Percentiles rank a stretch among this genome's conserved stretches.
phyloP scores from a whole-genome alignment of 2,797 vertebrate genomes.

The Malurus splendens region DNA sequence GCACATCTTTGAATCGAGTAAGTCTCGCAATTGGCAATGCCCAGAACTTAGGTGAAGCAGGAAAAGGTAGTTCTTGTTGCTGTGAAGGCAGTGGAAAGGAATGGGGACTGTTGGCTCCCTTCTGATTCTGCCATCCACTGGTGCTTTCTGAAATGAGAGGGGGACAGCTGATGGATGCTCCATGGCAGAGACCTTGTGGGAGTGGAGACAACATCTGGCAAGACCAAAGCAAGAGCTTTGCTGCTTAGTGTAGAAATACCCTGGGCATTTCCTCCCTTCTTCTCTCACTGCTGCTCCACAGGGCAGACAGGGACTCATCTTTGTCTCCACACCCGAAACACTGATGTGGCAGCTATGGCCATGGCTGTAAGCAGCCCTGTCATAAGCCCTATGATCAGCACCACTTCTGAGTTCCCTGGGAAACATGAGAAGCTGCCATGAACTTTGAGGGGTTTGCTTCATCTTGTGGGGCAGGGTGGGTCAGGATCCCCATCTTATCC shows the following conservation, averaged over 20 bases:
- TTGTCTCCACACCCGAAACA: background rate
- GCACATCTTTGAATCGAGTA: accelerated
- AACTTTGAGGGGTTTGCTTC: background rate
- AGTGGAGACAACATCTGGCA: background rate
- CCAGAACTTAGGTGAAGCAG: background rate
- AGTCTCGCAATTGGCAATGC: background rate
- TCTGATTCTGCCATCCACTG: background rate
- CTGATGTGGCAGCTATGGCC: accelerated
- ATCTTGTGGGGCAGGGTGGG: accelerated
- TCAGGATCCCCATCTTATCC: background rate
- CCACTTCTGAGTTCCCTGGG: background rate
- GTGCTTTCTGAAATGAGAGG: conserved; percentile 17
- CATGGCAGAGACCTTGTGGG: background rate
- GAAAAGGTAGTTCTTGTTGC: background rate
- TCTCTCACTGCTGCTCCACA: accelerated
- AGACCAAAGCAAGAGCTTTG: background rate
- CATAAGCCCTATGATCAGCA: background rate
- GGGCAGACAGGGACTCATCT: background rate
- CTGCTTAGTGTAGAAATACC: background rate
- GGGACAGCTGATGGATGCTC: background rate
- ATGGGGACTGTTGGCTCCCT: background rate
- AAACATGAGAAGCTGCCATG: background rate
- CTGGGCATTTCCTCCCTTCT: background rate
- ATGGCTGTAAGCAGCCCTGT: background rate
- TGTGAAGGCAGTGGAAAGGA: background rate